phyloP scores from a whole-genome alignment of 2,113 vertebrate species.

The Phaethornis superciliosus region DNA sequence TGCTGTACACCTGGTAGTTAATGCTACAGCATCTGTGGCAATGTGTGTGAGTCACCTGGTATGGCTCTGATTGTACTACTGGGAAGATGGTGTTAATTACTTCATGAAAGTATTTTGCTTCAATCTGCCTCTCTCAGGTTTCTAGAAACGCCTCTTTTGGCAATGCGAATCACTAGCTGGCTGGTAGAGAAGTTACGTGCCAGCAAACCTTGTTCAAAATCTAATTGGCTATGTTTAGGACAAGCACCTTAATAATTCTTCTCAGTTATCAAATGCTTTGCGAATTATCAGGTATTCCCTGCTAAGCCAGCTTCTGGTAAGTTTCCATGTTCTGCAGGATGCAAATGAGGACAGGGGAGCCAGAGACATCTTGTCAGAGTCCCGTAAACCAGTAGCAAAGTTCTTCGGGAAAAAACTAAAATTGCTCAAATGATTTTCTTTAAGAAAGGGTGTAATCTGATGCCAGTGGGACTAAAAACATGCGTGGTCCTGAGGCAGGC shows the following conservation, averaged over 20 bases:
- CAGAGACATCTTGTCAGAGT: background rate
- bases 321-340: background rate
- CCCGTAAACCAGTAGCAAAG: background rate
- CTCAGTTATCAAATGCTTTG: background rate
- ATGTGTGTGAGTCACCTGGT: background rate
- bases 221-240: background rate
- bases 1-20: constrained; percentile 27
- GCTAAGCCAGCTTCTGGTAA: constrained; percentile 23
- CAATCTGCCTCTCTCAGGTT: background rate
- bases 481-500: too few species aligned
- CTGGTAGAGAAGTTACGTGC: background rate
- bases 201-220: constrained; percentile 25
- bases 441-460: background rate
- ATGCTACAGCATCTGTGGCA: constrained; percentile 36
- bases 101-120: background rate
- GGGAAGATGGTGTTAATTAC: constrained; percentile 13
- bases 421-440: background rate
- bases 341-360: background rate
- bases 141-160: background rate
- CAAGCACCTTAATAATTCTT: background rate
- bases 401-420: background rate
- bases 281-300: background rate
- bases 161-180: background rate
- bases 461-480: background rate
- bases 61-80: background rate